Evolutionary conservation across 2,113 vertebrate genomes (phyloP).

Genomic region (Okapia johnstoni): DNA sequence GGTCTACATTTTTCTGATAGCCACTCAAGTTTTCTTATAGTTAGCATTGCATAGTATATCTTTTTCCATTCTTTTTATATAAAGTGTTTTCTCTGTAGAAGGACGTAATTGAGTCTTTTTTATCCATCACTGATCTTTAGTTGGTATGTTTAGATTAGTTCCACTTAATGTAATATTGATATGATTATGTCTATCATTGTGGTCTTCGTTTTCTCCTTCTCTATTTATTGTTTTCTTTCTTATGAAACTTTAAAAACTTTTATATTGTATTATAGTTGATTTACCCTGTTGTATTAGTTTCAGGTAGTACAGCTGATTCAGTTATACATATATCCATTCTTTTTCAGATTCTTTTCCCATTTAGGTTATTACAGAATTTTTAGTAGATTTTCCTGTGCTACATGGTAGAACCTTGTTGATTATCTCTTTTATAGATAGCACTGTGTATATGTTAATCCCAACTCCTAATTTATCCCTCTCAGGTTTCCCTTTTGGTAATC

Average conservation of each 20-base stretch:
- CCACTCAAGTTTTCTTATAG: neutral
- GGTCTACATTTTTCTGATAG: neutral
- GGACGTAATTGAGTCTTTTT: neutral
- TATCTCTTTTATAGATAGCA: neutral
- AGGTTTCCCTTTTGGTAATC: neutral
- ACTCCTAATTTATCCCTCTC: neutral
- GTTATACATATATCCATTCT: neutral
- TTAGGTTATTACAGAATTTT: neutral
- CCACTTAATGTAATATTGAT: neutral
- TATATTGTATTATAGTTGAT: neutral
- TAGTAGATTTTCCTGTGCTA: neutral
- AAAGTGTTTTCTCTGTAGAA: neutral
- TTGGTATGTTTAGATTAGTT: neutral
- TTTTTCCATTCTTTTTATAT: neutral
- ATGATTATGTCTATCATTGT: neutral
- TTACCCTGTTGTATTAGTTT: neutral
- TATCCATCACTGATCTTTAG: neutral
- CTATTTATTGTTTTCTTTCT: neutral
- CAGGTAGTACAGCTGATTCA: neutral
- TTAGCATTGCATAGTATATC: neutral
- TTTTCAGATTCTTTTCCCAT: neutral
- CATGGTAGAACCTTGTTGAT: neutral
- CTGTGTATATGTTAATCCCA: neutral
- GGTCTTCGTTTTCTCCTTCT: neutral
- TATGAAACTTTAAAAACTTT: neutral